Evolutionary conservation across 2,113 vertebrate species (phyloP), one percentile per base, ranked within the genome.

Genomic region (Solea senegalensis): DNA sequence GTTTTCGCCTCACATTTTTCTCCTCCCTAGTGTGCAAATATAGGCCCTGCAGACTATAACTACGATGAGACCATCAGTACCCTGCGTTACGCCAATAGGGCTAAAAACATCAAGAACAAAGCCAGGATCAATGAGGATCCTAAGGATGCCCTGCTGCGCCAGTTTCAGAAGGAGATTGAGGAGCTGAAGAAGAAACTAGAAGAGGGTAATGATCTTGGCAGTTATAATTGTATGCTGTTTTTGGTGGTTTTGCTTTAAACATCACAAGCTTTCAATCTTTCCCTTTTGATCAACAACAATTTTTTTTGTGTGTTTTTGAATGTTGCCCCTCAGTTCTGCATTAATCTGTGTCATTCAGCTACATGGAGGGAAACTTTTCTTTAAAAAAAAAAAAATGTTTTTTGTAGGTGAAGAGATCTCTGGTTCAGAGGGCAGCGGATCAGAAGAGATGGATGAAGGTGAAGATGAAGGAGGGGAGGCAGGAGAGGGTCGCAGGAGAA

Each of bases 41-140:
- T 99, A 7, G 98, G 98, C 4, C 98, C 98, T 2, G 97, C 98
- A 63, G 98, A 99, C 89, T 99, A 99, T 80, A 99, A 99, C 88
- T 99, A 99, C 0, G 98, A 99, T 64, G 98, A 99, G 90, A 99
- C 98, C 54, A 99, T 99, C 86, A 99, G 98, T 84, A 98, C 97
- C 0, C 92, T 99, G 52, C 95, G 98, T 65, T 99, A 99, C n/a
- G 98, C 98, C 41, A 99, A 99, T 60, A 91, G 98, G 80, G 98
- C 98, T 81, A 99, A 99, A 90, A 99, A 99, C 88, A 99, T 99
- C 75, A 99, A 99, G 92, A 99, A 99, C 89, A 99, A 99, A 91
- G 98, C 98, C 75, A 95, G 97, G 89, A 99, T 99, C 81, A 99
- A 99, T 5, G 98, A 99, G 74, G 98, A 99, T 80, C 98, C 98